Evolutionary conservation across 2,888 invertebrate species (phyloP).

Genomic region (Petrolisthes cinctipes): DNA sequence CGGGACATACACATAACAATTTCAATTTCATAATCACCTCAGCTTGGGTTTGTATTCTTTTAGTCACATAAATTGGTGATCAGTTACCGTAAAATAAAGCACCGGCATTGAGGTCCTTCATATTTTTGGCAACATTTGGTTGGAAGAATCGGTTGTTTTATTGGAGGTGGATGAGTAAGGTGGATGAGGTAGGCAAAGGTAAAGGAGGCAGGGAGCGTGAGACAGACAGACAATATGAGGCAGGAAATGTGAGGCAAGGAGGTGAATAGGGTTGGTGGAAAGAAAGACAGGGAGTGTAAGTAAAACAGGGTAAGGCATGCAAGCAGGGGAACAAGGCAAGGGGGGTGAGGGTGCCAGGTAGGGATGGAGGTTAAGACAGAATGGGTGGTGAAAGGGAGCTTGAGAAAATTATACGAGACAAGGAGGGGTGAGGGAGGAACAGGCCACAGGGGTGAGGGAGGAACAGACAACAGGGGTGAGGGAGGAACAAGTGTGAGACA

Average conservation of each 20-base stretch:
- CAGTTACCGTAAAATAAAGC: no score
- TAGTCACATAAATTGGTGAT: no score
- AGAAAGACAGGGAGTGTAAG: background rate
- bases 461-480: background rate
- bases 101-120: no score
- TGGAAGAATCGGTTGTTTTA: background rate
- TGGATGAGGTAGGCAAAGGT: background rate
- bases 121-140: background rate
- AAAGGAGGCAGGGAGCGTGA: conserved; percentile 3
- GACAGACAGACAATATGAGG: background rate
- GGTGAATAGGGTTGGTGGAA: background rate
- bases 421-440: background rate
- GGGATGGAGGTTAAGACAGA: background rate
- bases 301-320: background rate
- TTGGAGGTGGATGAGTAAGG: background rate
- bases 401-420: background rate
- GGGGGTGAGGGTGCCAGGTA: background rate
- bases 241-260: background rate
- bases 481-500: background rate
- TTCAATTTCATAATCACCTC: no score
- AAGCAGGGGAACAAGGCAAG: background rate
- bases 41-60: no score
- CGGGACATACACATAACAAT: no score
- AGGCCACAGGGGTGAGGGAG: background rate
- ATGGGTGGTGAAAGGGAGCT: background rate